These are phyloP conservation scores for Temnothorax unifasciatus DNA, from an alignment of 2,888 invertebrate genomes.

Conservation along the genomic window DNA sequence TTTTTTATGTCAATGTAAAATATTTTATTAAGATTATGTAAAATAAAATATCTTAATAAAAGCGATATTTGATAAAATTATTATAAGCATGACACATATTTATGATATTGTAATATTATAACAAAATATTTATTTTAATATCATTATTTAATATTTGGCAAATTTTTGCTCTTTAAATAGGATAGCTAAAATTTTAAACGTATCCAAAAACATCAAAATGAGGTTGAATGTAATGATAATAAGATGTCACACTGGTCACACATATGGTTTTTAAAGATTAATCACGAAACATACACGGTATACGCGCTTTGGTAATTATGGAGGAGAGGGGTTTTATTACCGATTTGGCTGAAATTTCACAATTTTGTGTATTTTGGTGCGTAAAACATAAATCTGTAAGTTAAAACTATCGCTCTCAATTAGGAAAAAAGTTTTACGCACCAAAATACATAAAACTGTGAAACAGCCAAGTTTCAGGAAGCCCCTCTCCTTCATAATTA, in stretches of 20 bases:
- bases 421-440: no score
- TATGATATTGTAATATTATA: conserved; percentile 3
- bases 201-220: not conserved
- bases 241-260: not conserved
- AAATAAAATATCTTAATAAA: conserved; percentile 10
- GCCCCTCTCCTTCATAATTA: no score
- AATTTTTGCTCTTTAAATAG: not conserved
- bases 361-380: no score
- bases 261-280: not conserved
- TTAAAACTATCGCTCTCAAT: no score
- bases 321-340: no score
- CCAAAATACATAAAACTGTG: no score
- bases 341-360: no score
- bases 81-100: not conserved
- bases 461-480: no score
- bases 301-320: not conserved
- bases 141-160: not conserved
- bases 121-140: conserved; percentile 5
- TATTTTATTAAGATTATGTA: conserved; percentile 2
- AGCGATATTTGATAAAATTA: no score
- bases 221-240: not conserved
- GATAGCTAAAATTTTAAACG: not conserved
- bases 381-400: no score
- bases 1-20: not conserved
- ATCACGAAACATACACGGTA: not conserved